Evolutionary conservation across 2,797 vertebrate genomes (phyloP), one percentile per base, ranked within the genome.

Genomic region (Melanotaenia nigrans): DNA sequence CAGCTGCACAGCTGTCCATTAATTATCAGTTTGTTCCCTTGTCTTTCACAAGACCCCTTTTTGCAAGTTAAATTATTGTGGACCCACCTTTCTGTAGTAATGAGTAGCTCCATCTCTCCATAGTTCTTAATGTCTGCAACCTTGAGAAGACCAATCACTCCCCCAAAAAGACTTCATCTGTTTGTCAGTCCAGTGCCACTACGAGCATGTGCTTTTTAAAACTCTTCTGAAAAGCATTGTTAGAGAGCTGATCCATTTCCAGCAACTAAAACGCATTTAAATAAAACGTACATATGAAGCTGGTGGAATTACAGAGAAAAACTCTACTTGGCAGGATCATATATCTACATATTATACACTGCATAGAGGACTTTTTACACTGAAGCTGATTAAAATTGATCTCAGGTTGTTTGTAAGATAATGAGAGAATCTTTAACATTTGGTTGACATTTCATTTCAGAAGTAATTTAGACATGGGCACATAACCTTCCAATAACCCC

Each of bases 361-460:
- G 0, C 24, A 57, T 2, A 65, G 5, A 4, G 18, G 20, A 25
- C n/a, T 58, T 22, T 77, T 57, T 36, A 68, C 18, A 38, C 0
- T 20, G 30, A 33, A 57, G 36, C 53, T 14, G 11, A 36, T 45
- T 33, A 60, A 20, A 75, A 67, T 38, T 60, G 45, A 32, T 62
- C 32, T 30, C 0, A 40, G 13, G 28, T 59, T 40, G 51, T 72
- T 75, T 71, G 66, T 58, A 47, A 32, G 53, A 60, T 75, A 33
- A 76, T 61, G 14, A 61, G 55, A 58, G 61, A 73, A 28, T 42
- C 18, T 47, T 68, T 75, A 81, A 73, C 77, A 67, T 79, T 82
- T 76, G 47, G 30, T 24, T 86, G 80, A 79, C 80, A 75, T 86
- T 85, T 85, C 22, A 25, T 59, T 64, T 60, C 33, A 66, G 36